A percentile compares a stretch with the other conserved stretches of the same genome.
phyloP scores from a whole-genome alignment of 2,797 vertebrate genomes.

The Salarias fasciatus region DNA sequence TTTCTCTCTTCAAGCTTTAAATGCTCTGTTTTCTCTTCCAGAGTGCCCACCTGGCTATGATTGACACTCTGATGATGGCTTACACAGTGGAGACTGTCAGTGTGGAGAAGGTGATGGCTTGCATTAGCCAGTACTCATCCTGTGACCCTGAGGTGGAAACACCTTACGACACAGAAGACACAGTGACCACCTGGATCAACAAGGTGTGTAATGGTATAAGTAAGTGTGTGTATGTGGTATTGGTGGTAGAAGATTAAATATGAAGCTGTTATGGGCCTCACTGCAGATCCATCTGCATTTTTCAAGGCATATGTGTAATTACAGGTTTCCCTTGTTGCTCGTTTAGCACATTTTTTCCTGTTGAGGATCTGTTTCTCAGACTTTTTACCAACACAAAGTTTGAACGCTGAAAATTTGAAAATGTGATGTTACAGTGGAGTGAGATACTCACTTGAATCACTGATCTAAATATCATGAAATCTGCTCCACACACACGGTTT shows the following conservation, averaged over 20 bases:
- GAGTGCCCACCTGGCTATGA: slow-evolving; percentile 96
- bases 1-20: neutral
- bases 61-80: slow-evolving; percentile 96
- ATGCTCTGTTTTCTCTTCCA: slow-evolving; percentile 62
- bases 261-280: too few relatives aligned
- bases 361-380: neutral
- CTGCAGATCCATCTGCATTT: too few relatives aligned
- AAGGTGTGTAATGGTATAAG: slow-evolving; percentile 82
- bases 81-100: slow-evolving; percentile 93
- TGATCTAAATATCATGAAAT: slow-evolving; percentile 27
- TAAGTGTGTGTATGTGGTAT: neutral
- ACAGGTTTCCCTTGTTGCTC: neutral
- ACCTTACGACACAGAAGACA: slow-evolving; percentile 94
- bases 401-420: slow-evolving; percentile 2
- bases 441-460: slow-evolving; percentile 9
- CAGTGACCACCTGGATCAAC: slow-evolving; percentile 95
- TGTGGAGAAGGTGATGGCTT: slow-evolving; percentile 90
- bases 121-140: slow-evolving; percentile 88
- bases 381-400: neutral
- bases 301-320: too few relatives aligned
- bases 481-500: slow-evolving; percentile 1
- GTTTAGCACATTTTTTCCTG: neutral
- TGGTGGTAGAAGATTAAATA: too few relatives aligned
- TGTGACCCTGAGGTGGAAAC: slow-evolving; percentile 87
- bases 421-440: neutral